phyloP scores from a whole-genome alignment of 23 tunicate genomes.

The Pegea sp. region DNA sequence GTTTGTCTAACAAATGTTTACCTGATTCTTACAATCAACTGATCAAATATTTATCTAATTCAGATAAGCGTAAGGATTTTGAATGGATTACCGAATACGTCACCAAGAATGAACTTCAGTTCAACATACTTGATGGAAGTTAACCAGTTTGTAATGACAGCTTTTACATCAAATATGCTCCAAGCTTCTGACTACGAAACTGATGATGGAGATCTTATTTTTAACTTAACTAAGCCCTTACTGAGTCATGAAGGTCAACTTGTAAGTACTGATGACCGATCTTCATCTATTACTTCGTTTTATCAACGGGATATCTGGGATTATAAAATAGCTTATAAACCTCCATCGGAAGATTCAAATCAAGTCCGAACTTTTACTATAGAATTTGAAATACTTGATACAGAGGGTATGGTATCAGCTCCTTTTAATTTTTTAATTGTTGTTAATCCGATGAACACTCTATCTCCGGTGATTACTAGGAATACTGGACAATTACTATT shows the following conservation, averaged over 20 bases:
- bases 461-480: constrained; percentile 73
- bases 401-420: constrained; percentile 70
- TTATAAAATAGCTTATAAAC: constrained; percentile 78
- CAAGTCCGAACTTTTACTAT: constrained; percentile 27
- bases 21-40: neutral
- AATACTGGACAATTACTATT: constrained; percentile 78
- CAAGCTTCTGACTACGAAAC: constrained; percentile 65
- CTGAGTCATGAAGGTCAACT: constrained; percentile 48
- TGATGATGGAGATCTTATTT: constrained; percentile 54
- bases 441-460: constrained; percentile 84
- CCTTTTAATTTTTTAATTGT: constrained; percentile 50
- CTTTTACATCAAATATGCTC: constrained; percentile 69
- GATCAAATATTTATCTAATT: neutral
- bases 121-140: constrained; percentile 57
- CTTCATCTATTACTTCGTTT: constrained; percentile 47
- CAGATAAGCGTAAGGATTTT: constrained; percentile 57
- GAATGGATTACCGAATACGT: constrained; percentile 53
- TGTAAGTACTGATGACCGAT: constrained; percentile 88
- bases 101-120: constrained; percentile 43
- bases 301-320: constrained; percentile 70
- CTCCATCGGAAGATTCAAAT: constrained; percentile 68
- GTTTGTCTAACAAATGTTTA: neutral
- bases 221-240: constrained; percentile 59
- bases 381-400: constrained; percentile 63
- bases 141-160: constrained; percentile 92